Evolutionary conservation across 2,888 invertebrate genomes (phyloP).

Genomic region (Epinotia bilunana): DNA sequence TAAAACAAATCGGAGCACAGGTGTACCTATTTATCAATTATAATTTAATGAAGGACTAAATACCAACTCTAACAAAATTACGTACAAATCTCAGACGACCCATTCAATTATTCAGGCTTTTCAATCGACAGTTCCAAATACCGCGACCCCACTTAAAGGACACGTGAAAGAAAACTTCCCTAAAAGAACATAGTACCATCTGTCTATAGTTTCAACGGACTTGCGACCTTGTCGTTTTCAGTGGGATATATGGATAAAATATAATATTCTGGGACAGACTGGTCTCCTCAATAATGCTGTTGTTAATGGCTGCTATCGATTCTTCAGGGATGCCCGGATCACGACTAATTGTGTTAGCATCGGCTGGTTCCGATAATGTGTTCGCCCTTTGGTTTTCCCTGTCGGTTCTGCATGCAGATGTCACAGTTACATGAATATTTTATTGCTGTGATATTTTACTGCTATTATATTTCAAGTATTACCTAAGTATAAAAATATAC

Average conservation of each 20-base stretch:
- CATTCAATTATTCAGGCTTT: constrained; percentile 24
- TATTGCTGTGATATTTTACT: too few relatives aligned
- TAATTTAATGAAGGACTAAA: not conserved
- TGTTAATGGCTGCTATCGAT: constrained; percentile 57
- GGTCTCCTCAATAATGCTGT: constrained; percentile 61
- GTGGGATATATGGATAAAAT: constrained; percentile 31
- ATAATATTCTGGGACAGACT: constrained; percentile 51
- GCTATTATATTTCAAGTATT: too few relatives aligned
- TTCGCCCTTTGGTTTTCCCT: constrained; percentile 19
- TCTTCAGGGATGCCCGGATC: constrained; percentile 50
- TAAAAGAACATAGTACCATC: not conserved
- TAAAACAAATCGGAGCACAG: too few relatives aligned
- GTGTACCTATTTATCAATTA: not conserved
- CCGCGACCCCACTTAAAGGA: constrained; percentile 35
- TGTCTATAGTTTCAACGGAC: not conserved
- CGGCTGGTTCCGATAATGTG: constrained; percentile 28
- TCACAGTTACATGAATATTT: not conserved
- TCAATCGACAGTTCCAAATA: constrained; percentile 27
- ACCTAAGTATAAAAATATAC: too few relatives aligned
- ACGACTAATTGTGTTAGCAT: constrained; percentile 30
- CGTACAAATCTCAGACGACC: constrained; percentile 1
- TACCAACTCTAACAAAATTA: constrained; percentile 2
- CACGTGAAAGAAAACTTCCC: constrained; percentile 3
- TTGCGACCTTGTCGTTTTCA: constrained; percentile 2
- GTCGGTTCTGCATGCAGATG: not conserved